Conservation (phyloP, 53 echinoderm and acorn worm species). For the Pentamera pediparva region DNA sequence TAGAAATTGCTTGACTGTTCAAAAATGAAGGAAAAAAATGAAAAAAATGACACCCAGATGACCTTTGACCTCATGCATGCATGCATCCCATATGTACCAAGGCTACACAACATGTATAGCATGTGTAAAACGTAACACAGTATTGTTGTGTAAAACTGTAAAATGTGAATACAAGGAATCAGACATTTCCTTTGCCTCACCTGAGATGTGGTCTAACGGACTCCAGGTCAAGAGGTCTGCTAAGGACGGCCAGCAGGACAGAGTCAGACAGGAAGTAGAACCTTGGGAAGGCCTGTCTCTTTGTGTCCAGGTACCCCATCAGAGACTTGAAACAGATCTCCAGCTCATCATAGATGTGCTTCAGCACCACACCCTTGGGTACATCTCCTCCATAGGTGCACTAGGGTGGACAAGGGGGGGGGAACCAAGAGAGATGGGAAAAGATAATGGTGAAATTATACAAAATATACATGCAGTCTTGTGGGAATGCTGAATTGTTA, state of each 20-base stretch:
- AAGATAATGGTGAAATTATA: not conserved
- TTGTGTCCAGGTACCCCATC: conserved; percentile 96
- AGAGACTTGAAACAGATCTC: conserved; percentile 97
- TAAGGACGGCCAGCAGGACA: conserved; percentile 83
- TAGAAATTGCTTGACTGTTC: no score
- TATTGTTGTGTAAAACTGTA: no score
- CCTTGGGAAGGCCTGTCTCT: conserved; percentile 86
- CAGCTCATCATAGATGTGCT: conserved; percentile 92
- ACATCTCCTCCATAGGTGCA: conserved; percentile 94
- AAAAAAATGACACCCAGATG: no score
- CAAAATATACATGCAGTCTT: not conserved
- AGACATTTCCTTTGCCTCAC: no score
- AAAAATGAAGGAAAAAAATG: no score
- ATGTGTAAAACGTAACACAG: no score
- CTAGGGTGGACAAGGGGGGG: conserved; percentile 23
- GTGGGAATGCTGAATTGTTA: not conserved
- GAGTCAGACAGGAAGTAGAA: conserved; percentile 99
- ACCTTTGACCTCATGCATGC: no score
- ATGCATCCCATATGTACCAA: no score
- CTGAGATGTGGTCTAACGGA: conserved; percentile 93
- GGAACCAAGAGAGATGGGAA: not conserved
- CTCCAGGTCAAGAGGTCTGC: conserved; percentile 87
- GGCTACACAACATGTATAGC: no score
- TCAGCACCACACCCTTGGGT: conserved; percentile 84
- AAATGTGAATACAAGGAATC: no score